These are phyloP conservation scores for Artemia sinica DNA, from an alignment of 2,888 invertebrate genomes.

Conservation along the genomic window DNA sequence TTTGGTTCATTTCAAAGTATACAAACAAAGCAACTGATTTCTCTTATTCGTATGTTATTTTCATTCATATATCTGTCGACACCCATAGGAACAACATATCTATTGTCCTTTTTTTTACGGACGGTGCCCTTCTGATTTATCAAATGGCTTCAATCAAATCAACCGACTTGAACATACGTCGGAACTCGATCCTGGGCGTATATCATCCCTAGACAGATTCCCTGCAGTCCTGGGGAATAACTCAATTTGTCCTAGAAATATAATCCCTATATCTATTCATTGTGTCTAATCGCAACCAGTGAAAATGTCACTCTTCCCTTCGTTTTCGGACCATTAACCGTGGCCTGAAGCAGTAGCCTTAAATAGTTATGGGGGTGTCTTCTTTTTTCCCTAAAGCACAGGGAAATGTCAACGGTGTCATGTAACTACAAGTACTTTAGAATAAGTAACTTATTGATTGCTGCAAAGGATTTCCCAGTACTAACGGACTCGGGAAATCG, in stretches of 20 bases:
- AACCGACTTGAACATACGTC: slow-evolving; percentile 5
- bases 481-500: too few species aligned
- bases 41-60: too few species aligned
- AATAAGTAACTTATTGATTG: too few species aligned
- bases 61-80: too few species aligned
- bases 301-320: slow-evolving; percentile 8
- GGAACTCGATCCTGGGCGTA: neutral
- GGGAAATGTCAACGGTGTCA: slow-evolving; percentile 10
- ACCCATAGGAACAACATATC: too few species aligned
- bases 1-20: too few species aligned
- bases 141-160: slow-evolving; percentile 3
- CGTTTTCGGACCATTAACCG: slow-evolving; percentile 10
- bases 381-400: slow-evolving; percentile 7
- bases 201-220: slow-evolving; percentile 9
- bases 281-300: slow-evolving; percentile 13
- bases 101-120: too few species aligned
- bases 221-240: slow-evolving; percentile 9
- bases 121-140: slow-evolving; percentile 1
- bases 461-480: too few species aligned
- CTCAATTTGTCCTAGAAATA: slow-evolving; percentile 13
- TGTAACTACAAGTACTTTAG: neutral
- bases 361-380: neutral
- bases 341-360: neutral
- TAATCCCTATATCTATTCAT: slow-evolving; percentile 13
- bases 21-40: too few species aligned